These are phyloP conservation scores for Eremophila alpestris DNA, from an alignment of 2,797 vertebrate species.

Conservation along the genomic window DNA sequence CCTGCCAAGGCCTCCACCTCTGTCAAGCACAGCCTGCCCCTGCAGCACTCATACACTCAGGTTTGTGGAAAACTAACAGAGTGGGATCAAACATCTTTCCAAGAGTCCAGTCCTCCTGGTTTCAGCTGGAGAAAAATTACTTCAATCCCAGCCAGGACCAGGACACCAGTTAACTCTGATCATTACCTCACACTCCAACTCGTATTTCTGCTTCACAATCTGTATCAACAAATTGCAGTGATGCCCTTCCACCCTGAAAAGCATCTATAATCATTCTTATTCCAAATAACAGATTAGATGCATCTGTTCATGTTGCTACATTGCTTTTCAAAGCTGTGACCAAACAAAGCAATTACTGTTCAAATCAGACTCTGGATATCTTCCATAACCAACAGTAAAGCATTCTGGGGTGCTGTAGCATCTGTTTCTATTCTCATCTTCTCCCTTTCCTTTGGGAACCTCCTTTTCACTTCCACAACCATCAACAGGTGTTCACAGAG, in stretches of 20 bases:
- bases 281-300: conserved; percentile 15
- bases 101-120: background rate
- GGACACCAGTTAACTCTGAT: background rate
- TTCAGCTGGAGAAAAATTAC: background rate
- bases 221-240: background rate
- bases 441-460: background rate
- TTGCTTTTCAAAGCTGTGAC: conserved; percentile 25
- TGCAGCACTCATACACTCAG: accelerated
- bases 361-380: background rate
- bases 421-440: background rate
- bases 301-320: conserved; percentile 12
- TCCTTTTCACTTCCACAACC: background rate
- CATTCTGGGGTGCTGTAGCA: background rate
- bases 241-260: background rate
- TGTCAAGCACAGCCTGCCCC: background rate
- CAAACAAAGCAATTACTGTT: conserved; percentile 25
- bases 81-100: background rate
- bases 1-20: background rate
- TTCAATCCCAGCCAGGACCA: background rate
- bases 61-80: background rate
- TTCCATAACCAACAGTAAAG: background rate
- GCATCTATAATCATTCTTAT: background rate
- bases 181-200: background rate
- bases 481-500: background rate
- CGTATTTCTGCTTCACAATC: background rate